A percentile compares a stretch with the other conserved stretches of the same genome.
These are phyloP conservation scores for Melanotaenia trifasciata DNA, from an alignment of 2,797 vertebrate species.

Conservation along the genomic window DNA sequence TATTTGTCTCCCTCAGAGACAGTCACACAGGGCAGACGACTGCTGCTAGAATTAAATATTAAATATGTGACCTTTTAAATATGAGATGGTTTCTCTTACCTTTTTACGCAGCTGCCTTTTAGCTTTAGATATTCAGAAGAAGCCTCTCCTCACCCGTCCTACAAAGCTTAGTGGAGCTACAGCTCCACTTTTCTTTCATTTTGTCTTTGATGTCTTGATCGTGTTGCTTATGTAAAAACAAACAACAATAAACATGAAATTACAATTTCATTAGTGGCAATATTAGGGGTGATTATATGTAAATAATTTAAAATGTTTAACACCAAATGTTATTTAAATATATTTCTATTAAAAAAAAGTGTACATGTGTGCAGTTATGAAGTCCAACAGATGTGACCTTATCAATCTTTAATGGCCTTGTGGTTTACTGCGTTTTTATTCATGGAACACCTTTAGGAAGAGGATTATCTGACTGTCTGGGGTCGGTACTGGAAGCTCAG, in stretches of 20 bases:
- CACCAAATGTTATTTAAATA: neutral
- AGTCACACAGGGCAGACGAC: conserved; percentile 41
- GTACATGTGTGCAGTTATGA: neutral
- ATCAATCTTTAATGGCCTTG: neutral
- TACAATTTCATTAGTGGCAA: neutral
- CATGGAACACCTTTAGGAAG: neutral
- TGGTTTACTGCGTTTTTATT: neutral
- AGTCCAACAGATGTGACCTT: neutral
- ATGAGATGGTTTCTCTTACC: conserved; percentile 17
- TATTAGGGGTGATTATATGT: neutral
- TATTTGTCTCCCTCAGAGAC: conserved; percentile 32
- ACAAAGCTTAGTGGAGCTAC: neutral
- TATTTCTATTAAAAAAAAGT: neutral
- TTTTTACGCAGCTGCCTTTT: conserved; percentile 9
- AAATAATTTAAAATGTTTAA: neutral
- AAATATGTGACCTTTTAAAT: conserved; percentile 63
- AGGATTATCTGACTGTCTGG: neutral
- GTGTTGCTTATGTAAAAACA: neutral
- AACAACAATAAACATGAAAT: neutral
- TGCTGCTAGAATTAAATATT: conserved; percentile 65
- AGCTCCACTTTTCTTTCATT: neutral
- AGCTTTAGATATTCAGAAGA: neutral
- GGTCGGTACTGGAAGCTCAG: neutral
- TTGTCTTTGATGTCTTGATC: neutral
- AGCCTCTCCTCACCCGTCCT: neutral